A percentile compares a stretch with the other conserved stretches of the same genome.
phyloP scores from a whole-genome alignment of 2,113 vertebrate genomes.

The Mobula hypostoma region DNA sequence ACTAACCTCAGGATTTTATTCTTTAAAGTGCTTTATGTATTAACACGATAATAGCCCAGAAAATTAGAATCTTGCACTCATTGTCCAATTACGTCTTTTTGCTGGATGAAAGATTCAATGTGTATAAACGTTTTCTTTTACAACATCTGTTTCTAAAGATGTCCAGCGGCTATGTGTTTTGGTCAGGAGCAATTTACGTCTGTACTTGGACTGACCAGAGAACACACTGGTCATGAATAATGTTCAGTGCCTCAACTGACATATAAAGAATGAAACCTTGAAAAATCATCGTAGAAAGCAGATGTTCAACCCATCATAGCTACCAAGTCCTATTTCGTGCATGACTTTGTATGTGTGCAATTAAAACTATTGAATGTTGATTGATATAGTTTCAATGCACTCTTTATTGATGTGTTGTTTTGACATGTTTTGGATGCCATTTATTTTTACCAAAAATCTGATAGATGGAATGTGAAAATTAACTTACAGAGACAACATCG shows the following conservation, averaged over 20 bases:
- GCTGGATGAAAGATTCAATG: not conserved
- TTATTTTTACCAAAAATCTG: not conserved
- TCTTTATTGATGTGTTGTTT: not conserved
- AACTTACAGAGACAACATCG: not conserved
- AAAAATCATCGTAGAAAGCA: not conserved
- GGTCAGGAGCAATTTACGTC: not conserved
- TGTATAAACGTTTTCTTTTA: not conserved
- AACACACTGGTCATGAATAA: not conserved
- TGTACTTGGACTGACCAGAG: not conserved
- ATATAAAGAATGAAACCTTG: not conserved
- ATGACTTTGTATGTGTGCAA: not conserved
- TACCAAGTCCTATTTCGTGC: not conserved
- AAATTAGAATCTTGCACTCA: not conserved
- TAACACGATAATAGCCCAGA: not conserved
- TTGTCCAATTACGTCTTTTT: not conserved
- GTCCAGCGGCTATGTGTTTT: not conserved
- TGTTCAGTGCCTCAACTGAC: not conserved
- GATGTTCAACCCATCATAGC: not conserved
- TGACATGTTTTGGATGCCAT: not conserved
- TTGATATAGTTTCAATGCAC: not conserved
- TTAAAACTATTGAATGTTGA: not conserved
- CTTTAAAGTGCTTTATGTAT: not conserved
- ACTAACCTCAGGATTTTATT: slow-evolving; percentile 19
- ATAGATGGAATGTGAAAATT: not conserved
- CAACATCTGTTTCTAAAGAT: not conserved